Conservation (phyloP, 1,140 invertebrate genomes). For the Phenacoccus solenopsis region DNA sequence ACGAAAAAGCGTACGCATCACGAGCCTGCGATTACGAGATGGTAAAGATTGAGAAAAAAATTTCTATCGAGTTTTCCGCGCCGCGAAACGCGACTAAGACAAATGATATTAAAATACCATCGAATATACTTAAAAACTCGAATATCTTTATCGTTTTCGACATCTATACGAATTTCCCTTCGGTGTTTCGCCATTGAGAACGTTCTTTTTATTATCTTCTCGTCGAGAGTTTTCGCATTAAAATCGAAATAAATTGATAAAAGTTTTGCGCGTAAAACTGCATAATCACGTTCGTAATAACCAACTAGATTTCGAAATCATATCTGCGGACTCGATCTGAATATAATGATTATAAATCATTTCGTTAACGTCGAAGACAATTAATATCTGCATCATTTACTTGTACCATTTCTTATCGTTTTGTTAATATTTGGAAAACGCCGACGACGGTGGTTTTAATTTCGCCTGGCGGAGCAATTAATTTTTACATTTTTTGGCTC, state of each 20-base stretch:
- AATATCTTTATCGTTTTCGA: slow-evolving; percentile 2
- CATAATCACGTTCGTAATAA: not conserved
- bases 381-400: not conserved
- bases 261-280: not conserved
- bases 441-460: no score
- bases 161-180: not conserved
- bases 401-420: no score
- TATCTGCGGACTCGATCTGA: not conserved
- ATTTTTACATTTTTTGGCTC: no score
- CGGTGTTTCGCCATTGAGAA: not conserved
- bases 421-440: no score
- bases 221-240: not conserved
- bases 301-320: not conserved
- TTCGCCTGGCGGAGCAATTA: no score
- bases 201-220: slow-evolving; percentile 2
- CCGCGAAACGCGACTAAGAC: not conserved
- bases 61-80: no score
- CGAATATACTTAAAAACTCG: not conserved
- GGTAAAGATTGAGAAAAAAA: no score
- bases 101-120: not conserved
- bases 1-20: no score
- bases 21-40: no score
- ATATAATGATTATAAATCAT: slow-evolving; percentile 4
- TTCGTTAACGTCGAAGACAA: slow-evolving; percentile 1
- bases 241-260: not conserved